Conservation (phyloP, 2,888 invertebrate species). For the Epirrhoe tristata region DNA sequence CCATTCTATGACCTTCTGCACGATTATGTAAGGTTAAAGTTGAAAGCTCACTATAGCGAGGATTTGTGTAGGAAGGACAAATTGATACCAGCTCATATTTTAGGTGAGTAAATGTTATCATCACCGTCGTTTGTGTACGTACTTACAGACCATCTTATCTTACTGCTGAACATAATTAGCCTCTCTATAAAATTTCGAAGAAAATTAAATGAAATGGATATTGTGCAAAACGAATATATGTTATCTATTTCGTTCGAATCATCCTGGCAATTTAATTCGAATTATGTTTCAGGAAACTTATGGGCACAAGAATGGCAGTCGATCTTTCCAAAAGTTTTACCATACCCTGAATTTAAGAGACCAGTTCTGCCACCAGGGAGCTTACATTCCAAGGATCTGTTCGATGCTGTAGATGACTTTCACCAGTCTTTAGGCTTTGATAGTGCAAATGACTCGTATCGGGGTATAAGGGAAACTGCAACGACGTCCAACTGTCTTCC, state of each 20-base stretch:
- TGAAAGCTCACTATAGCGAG: slow-evolving; percentile 80
- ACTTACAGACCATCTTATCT: not conserved
- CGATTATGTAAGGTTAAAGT: slow-evolving; percentile 85
- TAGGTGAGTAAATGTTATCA: slow-evolving; percentile 77
- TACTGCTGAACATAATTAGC: not conserved
- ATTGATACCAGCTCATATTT: slow-evolving; percentile 88
- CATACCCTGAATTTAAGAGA: slow-evolving; percentile 80
- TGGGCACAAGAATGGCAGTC: slow-evolving; percentile 88
- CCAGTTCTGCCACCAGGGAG: slow-evolving; percentile 77
- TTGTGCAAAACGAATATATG: no score
- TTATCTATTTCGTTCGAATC: no score
- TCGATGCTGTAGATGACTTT: slow-evolving; percentile 86
- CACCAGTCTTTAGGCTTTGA: slow-evolving; percentile 86
- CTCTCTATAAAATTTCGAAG: not conserved
- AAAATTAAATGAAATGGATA: not conserved
- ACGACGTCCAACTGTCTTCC: slow-evolving; percentile 87
- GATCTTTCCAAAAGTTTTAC: slow-evolving; percentile 78
- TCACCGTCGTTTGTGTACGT: not conserved
- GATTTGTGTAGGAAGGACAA: slow-evolving; percentile 74
- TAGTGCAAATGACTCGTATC: slow-evolving; percentile 86
- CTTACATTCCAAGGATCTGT: slow-evolving; percentile 77
- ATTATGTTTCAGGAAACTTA: slow-evolving; percentile 83
- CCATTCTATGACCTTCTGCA: slow-evolving; percentile 88
- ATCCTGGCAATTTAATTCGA: not conserved
- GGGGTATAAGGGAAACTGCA: slow-evolving; percentile 85